These are phyloP conservation scores for Stegostoma tigrinum DNA, from an alignment of 2,113 vertebrate genomes.

Conservation along the genomic window DNA sequence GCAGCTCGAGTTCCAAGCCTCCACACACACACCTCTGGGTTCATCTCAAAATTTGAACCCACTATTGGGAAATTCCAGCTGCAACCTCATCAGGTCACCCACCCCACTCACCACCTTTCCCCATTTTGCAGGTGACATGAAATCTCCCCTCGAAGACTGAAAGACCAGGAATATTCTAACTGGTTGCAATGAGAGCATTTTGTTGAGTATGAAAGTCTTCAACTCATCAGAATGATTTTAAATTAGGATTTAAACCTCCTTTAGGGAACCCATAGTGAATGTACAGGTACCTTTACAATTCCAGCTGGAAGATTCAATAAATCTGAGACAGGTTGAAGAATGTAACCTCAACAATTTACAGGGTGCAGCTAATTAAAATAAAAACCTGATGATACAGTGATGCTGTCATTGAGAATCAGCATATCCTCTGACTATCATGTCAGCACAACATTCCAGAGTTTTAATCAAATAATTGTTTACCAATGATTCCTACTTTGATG, in stretches of 20 bases:
- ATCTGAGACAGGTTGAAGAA: background rate
- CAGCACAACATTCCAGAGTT: background rate
- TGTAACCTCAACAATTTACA: background rate
- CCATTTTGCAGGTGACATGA: background rate
- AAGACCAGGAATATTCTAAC: background rate
- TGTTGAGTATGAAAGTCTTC: background rate
- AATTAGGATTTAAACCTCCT: background rate
- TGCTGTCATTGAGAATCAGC: background rate
- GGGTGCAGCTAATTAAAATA: background rate
- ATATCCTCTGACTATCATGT: background rate
- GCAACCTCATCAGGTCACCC: background rate
- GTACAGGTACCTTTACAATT: background rate
- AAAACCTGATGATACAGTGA: background rate
- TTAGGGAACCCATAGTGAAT: background rate
- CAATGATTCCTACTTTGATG: background rate
- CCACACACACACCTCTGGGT: background rate
- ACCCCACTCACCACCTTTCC: background rate
- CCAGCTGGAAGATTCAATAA: background rate
- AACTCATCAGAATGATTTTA: background rate
- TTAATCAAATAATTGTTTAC: background rate
- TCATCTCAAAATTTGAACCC: background rate
- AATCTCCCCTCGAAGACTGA: background rate
- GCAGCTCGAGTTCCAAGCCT: no score
- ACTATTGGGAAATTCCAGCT: background rate
- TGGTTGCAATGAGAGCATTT: background rate